phyloP scores from a whole-genome alignment of 2,113 vertebrate genomes.

The Brachypteracias leptosomus region DNA sequence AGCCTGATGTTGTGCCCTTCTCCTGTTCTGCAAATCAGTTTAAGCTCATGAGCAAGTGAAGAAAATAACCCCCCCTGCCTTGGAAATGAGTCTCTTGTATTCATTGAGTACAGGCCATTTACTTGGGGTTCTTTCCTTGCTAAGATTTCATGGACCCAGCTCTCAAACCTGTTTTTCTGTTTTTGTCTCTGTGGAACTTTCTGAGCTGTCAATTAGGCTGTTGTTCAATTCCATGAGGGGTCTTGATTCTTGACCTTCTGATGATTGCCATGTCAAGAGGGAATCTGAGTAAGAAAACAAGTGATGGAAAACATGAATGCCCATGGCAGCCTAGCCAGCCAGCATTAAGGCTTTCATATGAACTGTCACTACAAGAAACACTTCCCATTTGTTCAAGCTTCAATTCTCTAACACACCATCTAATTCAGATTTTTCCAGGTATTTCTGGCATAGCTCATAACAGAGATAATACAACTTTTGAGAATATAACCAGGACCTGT shows the following conservation, averaged over 20 bases:
- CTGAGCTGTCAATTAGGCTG: background rate
- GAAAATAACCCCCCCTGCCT: background rate
- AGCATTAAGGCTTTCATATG: background rate
- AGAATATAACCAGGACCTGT: background rate
- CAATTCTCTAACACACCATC: background rate
- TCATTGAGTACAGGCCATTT: background rate
- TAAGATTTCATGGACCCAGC: background rate
- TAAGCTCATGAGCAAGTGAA: background rate
- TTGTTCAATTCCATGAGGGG: slow-evolving; percentile 9
- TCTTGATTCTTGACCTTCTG: slow-evolving; percentile 15
- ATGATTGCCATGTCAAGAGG: slow-evolving; percentile 15
- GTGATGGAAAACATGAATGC: background rate
- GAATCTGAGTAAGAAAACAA: background rate
- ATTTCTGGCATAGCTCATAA: background rate
- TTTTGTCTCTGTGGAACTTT: background rate
- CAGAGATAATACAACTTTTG: background rate
- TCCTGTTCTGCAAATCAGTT: background rate
- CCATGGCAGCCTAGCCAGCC: background rate
- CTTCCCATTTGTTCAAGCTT: background rate
- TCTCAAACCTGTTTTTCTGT: background rate
- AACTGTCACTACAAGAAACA: background rate
- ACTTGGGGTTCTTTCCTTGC: background rate
- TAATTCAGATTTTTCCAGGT: background rate
- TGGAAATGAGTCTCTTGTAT: background rate
- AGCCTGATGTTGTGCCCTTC: background rate